Evolutionary conservation across 2,888 invertebrate species (phyloP).

Genomic region (Meliscaeva auricollis): DNA sequence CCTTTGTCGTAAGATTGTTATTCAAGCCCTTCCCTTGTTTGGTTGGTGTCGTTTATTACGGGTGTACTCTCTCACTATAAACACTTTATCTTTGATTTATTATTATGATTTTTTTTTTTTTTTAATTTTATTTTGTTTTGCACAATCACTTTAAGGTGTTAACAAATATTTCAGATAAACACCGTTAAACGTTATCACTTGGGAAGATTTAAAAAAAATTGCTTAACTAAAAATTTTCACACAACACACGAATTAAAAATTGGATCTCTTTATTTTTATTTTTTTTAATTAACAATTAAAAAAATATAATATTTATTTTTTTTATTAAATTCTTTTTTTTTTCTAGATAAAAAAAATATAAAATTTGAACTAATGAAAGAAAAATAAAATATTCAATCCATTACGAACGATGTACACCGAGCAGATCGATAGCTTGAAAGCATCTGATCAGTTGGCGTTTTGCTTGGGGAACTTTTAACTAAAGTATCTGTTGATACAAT

Average conservation of each 20-base stretch:
- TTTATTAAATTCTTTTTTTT: not conserved
- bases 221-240: not conserved
- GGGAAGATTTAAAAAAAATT: not conserved
- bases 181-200: conserved; percentile 37
- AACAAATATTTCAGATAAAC: conserved; percentile 9
- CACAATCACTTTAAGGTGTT: conserved; percentile 9
- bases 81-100: conserved; percentile 36
- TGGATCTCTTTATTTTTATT: not conserved
- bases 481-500: conserved; percentile 29
- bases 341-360: not conserved
- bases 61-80: not conserved
- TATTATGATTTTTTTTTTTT: not conserved
- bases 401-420: conserved; percentile 46
- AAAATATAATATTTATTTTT: not conserved
- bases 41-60: not conserved
- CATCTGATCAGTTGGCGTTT: conserved; percentile 63
- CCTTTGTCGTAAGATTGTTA: conserved; percentile 29
- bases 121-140: not conserved
- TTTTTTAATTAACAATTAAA: not conserved
- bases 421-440: conserved; percentile 66
- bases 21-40: conserved; percentile 1
- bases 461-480: conserved; percentile 46
- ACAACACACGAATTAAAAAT: conserved; percentile 1
- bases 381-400: not conserved
- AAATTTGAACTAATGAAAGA: not conserved